These are phyloP conservation scores for Habroteleia sp. DNA, from an alignment of 2,888 invertebrate species.

Conservation along the genomic window DNA sequence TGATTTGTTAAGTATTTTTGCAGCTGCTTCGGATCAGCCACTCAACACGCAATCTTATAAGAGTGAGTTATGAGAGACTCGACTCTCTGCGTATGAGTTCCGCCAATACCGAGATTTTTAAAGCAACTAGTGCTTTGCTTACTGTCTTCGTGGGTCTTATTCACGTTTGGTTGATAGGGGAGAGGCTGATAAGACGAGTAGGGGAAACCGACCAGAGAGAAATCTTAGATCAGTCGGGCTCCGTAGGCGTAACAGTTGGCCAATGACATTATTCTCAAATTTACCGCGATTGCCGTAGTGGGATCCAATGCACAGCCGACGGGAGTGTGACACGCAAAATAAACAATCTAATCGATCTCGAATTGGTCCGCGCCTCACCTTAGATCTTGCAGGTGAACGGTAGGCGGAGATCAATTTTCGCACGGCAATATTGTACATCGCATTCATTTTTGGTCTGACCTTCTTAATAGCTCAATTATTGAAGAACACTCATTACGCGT, in stretches of 20 bases:
- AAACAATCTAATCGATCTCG: no score
- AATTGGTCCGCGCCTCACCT: no score
- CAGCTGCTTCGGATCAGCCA: conserved; percentile 39
- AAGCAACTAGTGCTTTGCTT: conserved; percentile 73
- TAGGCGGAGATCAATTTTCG: no score
- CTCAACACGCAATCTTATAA: conserved; percentile 49
- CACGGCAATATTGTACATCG: no score
- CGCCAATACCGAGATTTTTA: conserved; percentile 73
- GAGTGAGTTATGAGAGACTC: conserved; percentile 45
- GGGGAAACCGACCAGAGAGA: conserved; percentile 33
- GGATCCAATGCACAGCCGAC: conserved; percentile 1
- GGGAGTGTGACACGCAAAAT: conserved; percentile 25
- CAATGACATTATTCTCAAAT: conserved; percentile 59
- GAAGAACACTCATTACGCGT: no score
- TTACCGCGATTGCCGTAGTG: conserved; percentile 23
- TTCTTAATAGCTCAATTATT: no score
- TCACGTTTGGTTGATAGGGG: conserved; percentile 70
- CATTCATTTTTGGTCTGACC: no score
- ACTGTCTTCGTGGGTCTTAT: conserved; percentile 74
- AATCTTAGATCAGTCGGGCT: conserved; percentile 36
- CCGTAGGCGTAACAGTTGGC: conserved; percentile 42
- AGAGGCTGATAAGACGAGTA: conserved; percentile 68
- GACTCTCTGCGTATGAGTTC: conserved; percentile 65
- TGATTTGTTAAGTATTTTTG: conserved; percentile 2
- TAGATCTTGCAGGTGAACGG: no score